Evolutionary conservation across 2,888 invertebrate species (phyloP).

Genomic region (Pollenia angustigena): DNA sequence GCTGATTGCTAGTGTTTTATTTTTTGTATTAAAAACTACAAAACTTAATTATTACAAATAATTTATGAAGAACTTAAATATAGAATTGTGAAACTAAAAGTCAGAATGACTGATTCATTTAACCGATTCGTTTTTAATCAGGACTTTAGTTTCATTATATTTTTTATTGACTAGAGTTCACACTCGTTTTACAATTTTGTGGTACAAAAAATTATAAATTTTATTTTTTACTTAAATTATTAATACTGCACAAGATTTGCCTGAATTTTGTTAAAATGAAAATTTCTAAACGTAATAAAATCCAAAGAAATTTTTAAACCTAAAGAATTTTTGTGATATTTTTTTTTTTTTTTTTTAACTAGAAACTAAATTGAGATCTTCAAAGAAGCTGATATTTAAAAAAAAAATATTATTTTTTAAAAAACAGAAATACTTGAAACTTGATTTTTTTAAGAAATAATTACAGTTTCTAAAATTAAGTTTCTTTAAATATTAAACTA

Average conservation of each 20-base stretch:
- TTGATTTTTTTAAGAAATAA: not conserved
- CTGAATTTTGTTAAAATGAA: constrained; percentile 76
- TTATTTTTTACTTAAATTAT: constrained; percentile 71
- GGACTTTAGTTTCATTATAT: constrained; percentile 1
- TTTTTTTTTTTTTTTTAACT: not conserved
- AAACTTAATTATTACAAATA: constrained; percentile 26
- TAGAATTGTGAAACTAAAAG: not conserved
- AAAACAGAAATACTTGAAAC: not conserved
- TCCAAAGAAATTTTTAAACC: constrained; percentile 5
- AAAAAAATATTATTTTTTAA: not conserved
- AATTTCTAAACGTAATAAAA: constrained; percentile 50
- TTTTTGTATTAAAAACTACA: constrained; percentile 12
- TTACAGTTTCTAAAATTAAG: not conserved
- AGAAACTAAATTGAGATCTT: constrained; percentile 39
- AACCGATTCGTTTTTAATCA: not conserved
- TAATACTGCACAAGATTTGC: constrained; percentile 83
- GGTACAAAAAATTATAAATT: constrained; percentile 30
- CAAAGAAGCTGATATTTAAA: constrained; percentile 29
- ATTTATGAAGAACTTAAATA: constrained; percentile 4
- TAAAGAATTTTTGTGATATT: not conserved
- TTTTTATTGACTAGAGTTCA: constrained; percentile 81
- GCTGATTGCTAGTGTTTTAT: constrained; percentile 59
- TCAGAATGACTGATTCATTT: not conserved
- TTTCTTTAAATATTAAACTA: not conserved
- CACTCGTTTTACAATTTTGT: constrained; percentile 78